Percentiles rank a stretch among this genome's conserved stretches.
These are phyloP conservation scores for Ganaspis sp. DNA, from an alignment of 1,140 invertebrate genomes.

Conservation along the genomic window DNA sequence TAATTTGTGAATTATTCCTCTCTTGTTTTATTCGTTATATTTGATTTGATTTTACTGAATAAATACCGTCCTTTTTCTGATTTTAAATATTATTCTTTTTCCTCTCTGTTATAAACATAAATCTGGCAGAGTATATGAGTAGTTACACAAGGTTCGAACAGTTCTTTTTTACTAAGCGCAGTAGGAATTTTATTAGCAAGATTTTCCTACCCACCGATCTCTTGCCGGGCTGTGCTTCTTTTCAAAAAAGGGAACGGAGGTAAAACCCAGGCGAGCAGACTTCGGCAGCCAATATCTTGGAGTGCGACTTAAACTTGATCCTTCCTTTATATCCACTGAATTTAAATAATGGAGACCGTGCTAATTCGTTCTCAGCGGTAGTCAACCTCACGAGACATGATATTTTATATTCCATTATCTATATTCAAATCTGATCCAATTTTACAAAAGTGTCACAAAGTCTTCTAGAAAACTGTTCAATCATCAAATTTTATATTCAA, in stretches of 20 bases:
- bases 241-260: conserved; percentile 36
- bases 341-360: conserved; percentile 67
- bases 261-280: conserved; percentile 47
- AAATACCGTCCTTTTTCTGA: no score
- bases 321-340: conserved; percentile 67
- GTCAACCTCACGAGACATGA: conserved; percentile 36
- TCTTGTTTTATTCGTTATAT: no score
- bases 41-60: no score
- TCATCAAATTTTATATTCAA: neutral
- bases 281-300: conserved; percentile 69
- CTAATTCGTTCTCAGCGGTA: conserved; percentile 37
- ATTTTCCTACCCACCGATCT: conserved; percentile 50
- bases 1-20: no score
- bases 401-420: conserved; percentile 2
- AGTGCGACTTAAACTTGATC: conserved; percentile 69
- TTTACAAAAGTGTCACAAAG: neutral
- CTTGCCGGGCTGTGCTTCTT: conserved; percentile 31
- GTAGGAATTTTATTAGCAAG: conserved; percentile 65
- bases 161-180: conserved; percentile 36
- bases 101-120: conserved; percentile 37
- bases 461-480: neutral
- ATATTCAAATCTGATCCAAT: neutral
- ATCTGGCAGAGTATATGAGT: conserved; percentile 18
- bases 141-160: conserved; percentile 2
- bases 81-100: conserved; percentile 52